Base-by-base conservation (phyloP, 2,797 vertebrate genomes). In the Arnoldichthys spilopterus region DNA sequence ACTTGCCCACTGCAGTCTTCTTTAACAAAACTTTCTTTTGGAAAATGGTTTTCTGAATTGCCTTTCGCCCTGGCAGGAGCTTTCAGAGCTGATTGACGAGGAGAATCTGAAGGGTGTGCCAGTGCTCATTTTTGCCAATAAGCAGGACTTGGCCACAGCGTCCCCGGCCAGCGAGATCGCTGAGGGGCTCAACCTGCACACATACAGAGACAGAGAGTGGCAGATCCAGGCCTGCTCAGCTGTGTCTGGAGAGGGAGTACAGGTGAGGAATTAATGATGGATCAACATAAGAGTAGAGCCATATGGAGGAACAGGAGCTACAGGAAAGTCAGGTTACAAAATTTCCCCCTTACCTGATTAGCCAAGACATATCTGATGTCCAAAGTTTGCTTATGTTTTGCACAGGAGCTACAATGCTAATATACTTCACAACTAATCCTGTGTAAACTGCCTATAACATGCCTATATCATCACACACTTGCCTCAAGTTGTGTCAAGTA, bases 141-240 rank as follows among this genome's bases (percentile, higher is more conserved):
- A 96, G 89, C 96, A 97, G 87, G 95, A 96, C 86, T 89, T 96
- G 83, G 91, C 92, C 86, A 94, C 94, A 16, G 93, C 95, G 2
- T 94, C 95, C 9, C 92, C 95, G 0, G 94, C 96, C 72, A 94
- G 94, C 0, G 95, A 97, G 86, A 95, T 97, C 0, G 95, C 96
- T 0, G 94, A 96, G 86, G 96, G 96, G 26, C 93, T 97, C 85
- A 95, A 94, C 90, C 92, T 97, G 73, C 96, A 96, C 79, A 96
- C 93, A 0, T 96, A 96, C 88, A 89, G 95, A 49, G 95, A 97
- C 80, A 90, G 95, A 0, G 92, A 94, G 83, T 97, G 96, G 95
- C 96, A 97, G 92, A 97, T 97, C 82, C 96, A 97, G 88, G 94
- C 96, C 84, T 97, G 95, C 88, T 96, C 96, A 0, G 96, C 96